Conservation (phyloP, 1,140 invertebrate genomes). For the Polyergus mexicanus region DNA sequence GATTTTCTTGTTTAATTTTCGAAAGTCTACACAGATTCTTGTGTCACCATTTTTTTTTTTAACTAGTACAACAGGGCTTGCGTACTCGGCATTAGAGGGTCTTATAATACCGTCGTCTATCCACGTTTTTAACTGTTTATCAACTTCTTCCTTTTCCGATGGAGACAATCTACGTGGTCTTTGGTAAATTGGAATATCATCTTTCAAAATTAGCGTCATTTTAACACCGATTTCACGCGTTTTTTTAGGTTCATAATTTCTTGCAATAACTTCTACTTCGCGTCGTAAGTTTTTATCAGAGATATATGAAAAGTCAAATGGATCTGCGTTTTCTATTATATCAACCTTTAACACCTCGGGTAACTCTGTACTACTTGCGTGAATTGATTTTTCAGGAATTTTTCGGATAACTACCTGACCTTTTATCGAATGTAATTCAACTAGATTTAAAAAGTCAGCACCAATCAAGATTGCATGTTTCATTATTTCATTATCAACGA, state of each 20-base stretch:
- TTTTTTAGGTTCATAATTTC: neutral
- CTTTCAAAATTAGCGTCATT: neutral
- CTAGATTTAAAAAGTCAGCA: no score
- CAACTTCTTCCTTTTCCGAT: neutral
- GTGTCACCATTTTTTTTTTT: neutral
- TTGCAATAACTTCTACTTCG: neutral
- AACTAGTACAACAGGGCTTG: neutral
- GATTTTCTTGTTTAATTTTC: neutral
- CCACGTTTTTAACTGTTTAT: neutral
- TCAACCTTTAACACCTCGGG: neutral
- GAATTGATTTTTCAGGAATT: no score
- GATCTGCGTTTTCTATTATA: neutral
- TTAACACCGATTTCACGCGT: neutral
- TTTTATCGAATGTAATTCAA: no score
- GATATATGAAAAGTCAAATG: neutral
- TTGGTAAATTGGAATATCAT: neutral
- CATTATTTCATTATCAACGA: no score
- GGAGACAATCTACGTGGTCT: neutral
- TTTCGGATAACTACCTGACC: no score
- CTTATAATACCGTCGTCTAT: no score
- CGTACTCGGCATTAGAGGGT: neutral
- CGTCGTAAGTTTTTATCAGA: neutral
- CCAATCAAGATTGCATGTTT: no score
- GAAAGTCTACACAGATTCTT: neutral
- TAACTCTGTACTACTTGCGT: no score